Evolutionary conservation across 2,888 invertebrate genomes (phyloP), one percentile per base, ranked within the genome.

Genomic region (Ferrisia virgata): DNA sequence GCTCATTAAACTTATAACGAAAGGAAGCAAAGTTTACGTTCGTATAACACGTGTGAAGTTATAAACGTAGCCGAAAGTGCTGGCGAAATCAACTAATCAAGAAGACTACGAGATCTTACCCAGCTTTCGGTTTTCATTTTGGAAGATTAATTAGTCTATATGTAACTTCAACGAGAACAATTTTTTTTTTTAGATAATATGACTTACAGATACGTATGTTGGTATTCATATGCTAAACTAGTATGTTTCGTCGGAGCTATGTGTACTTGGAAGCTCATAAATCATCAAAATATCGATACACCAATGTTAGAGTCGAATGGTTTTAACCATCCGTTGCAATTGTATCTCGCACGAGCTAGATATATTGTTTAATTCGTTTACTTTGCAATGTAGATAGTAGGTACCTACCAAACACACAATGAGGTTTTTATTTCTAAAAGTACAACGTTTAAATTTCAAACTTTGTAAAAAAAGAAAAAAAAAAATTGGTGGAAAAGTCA

Each of bases 361-460:
- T n/a, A n/a, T n/a, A n/a, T n/a, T n/a, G n/a, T 43, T 13, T 3
- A 43, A 47, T 47, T 47, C 47, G 9, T 4, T 18, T 18, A 18
- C 47, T 40, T 4, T 40, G 5, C 11, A 5, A 47, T 18, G 18
- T 47, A 43, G 18, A 9, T n/a, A n/a, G n/a, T n/a, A n/a, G n/a
- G n/a, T n/a, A n/a, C n/a, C n/a, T n/a, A n/a, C n/a, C n/a, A n/a
- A n/a, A n/a, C n/a, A 47, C 47, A 18, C 47, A 18, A 47, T 3
- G 72, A 33, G 13, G 64, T 33, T 36, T 58, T 33, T n/a, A 72
- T 72, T 72, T 72, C n/a, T 6, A 72, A 72, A 72, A 81, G 58
- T 53, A n/a, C n/a, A 53, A 47, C 31, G 81, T 81, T 81, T 81
- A 81, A 81, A 81, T 81, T 81, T 81, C n/a, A 31, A 81, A 81